A percentile compares a stretch with the other conserved stretches of the same genome.
Evolutionary conservation across 2,888 invertebrate genomes (phyloP).

Genomic region (Drosophila mimetica): DNA sequence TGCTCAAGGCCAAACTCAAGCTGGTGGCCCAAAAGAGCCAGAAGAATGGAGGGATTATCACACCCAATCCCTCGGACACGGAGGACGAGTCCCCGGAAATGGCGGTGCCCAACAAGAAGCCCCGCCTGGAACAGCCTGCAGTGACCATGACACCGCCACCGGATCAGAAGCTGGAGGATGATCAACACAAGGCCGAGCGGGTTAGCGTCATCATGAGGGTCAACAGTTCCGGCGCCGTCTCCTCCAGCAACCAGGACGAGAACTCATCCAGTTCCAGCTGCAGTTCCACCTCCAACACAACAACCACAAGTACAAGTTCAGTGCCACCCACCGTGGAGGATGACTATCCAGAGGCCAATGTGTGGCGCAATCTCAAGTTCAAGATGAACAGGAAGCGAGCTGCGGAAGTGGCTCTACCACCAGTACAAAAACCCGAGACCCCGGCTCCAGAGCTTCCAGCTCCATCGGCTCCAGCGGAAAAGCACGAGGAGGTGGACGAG

Average conservation of each 20-base stretch:
- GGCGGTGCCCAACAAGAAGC: constrained; percentile 84
- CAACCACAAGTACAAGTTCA: constrained; percentile 25
- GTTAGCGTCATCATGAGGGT: constrained; percentile 94
- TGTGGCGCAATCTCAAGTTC: constrained; percentile 83
- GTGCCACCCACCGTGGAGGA: constrained; percentile 60
- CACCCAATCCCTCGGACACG: constrained; percentile 94
- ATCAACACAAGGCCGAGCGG: constrained; percentile 85
- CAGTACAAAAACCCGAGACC: constrained; percentile 24
- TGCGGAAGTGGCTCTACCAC: constrained; percentile 55
- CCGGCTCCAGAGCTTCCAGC: constrained; percentile 22
- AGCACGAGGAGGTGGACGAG: constrained; percentile 12
- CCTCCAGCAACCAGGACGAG: constrained; percentile 81
- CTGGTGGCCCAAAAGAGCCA: constrained; percentile 69
- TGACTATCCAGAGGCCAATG: constrained; percentile 80
- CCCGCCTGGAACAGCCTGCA: constrained; percentile 73
- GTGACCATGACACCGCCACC: constrained; percentile 81
- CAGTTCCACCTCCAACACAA: constrained; percentile 48
- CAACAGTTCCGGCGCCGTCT: constrained; percentile 91
- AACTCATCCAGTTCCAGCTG: constrained; percentile 44
- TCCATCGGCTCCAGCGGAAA: constrained; percentile 63
- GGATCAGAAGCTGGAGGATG: constrained; percentile 85
- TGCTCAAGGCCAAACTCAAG: constrained; percentile 77
- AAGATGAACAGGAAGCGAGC: constrained; percentile 83
- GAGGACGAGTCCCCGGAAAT: constrained; percentile 88
- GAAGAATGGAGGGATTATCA: constrained; percentile 85